Evolutionary conservation across 2,888 invertebrate genomes (phyloP).

Genomic region (Latheticus oryzae): DNA sequence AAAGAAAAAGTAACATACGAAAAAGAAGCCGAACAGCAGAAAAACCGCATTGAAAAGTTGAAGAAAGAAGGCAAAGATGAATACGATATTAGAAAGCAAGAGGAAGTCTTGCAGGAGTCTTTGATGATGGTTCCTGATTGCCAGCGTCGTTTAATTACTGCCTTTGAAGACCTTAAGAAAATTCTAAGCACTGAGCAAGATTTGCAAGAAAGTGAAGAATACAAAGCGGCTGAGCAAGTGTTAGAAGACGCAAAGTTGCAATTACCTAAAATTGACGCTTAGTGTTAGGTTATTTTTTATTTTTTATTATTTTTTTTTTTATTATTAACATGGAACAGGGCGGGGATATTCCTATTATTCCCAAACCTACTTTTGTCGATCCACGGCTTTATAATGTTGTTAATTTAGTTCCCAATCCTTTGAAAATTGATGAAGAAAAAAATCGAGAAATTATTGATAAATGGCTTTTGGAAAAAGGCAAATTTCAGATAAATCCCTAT

Average conservation of each 20-base stretch:
- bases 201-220: slow-evolving; percentile 80
- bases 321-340: slow-evolving; percentile 14
- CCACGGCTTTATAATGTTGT: slow-evolving; percentile 29
- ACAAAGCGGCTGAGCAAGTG: slow-evolving; percentile 74
- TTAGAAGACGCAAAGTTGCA: slow-evolving; percentile 76
- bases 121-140: slow-evolving; percentile 95
- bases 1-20: slow-evolving; percentile 92
- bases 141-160: slow-evolving; percentile 80
- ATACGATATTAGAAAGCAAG: slow-evolving; percentile 83
- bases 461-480: slow-evolving; percentile 61
- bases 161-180: slow-evolving; percentile 80
- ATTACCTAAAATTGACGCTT: slow-evolving; percentile 62
- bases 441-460: slow-evolving; percentile 44
- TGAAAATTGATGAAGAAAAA: slow-evolving; percentile 22
- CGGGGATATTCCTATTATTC: slow-evolving; percentile 19
- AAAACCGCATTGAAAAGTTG: slow-evolving; percentile 78
- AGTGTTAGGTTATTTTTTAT: slow-evolving; percentile 22
- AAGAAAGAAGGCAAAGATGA: slow-evolving; percentile 84
- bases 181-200: slow-evolving; percentile 81
- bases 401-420: slow-evolving; percentile 2
- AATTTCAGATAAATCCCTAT: slow-evolving; percentile 52
- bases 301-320: too few species aligned
- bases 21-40: slow-evolving; percentile 83
- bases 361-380: slow-evolving; percentile 22
- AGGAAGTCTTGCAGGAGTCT: slow-evolving; percentile 89